Evolutionary conservation across 2,113 vertebrate species (phyloP).

Genomic region (Mastomys coucha): DNA sequence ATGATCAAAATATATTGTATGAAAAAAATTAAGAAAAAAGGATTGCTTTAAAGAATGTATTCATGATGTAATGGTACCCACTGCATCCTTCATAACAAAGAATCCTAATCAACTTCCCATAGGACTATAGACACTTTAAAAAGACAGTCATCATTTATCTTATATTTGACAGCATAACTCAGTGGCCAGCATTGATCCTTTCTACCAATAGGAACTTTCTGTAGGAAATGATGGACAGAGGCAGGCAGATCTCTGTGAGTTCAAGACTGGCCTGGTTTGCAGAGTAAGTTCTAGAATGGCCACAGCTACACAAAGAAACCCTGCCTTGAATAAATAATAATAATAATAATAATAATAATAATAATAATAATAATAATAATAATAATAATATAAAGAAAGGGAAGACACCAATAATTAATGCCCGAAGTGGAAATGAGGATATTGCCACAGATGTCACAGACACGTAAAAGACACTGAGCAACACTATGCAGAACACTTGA

Average conservation of each 20-base stretch:
- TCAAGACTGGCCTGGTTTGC: background rate
- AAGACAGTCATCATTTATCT: background rate
- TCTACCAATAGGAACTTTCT: background rate
- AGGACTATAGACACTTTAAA: background rate
- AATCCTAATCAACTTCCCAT: background rate
- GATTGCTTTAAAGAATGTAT: background rate
- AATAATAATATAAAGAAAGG: background rate
- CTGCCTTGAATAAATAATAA: background rate
- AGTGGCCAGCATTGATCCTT: background rate
- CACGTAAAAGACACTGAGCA: background rate
- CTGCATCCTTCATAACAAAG: background rate
- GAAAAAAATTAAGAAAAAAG: background rate
- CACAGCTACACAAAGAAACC: background rate
- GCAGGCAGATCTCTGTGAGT: background rate
- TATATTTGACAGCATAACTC: background rate
- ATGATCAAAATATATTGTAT: background rate
- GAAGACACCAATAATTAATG: background rate
- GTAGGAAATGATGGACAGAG: background rate
- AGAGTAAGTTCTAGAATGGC: background rate
- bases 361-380: too few species aligned
- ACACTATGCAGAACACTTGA: background rate
- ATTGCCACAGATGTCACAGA: background rate
- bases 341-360: background rate
- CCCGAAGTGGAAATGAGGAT: background rate
- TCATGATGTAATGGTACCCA: background rate